Percentiles rank a stretch among this genome's conserved stretches.
These are phyloP conservation scores for Cantharis nigra DNA, from an alignment of 2,888 invertebrate species.

Conservation along the genomic window DNA sequence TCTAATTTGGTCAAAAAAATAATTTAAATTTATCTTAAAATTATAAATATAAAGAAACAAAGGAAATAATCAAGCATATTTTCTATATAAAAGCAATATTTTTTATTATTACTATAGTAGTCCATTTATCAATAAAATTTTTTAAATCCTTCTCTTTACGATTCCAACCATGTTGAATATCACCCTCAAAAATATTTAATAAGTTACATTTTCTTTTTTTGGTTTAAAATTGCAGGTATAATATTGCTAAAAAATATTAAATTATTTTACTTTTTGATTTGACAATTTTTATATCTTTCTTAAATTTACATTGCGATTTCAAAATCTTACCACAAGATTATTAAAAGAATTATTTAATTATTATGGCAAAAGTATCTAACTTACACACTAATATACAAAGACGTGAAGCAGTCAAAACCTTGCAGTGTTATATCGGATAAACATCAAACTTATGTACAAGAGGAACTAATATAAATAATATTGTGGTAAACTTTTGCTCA, in stretches of 20 bases:
- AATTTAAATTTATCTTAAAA: conserved; percentile 26
- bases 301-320: conserved; percentile 11
- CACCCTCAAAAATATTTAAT: conserved; percentile 19
- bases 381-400: neutral
- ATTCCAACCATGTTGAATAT: conserved; percentile 19
- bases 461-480: conserved; percentile 23
- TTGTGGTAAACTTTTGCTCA: conserved; percentile 21
- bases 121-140: conserved; percentile 8
- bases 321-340: conserved; percentile 21
- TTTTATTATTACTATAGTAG: conserved; percentile 22
- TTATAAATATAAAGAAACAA: conserved; percentile 16
- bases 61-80: conserved; percentile 23
- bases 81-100: conserved; percentile 25
- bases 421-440: conserved; percentile 6
- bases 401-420: neutral
- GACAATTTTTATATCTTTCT: neutral
- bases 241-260: neutral
- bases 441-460: conserved; percentile 22
- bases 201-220: conserved; percentile 13
- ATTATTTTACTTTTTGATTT: conserved; percentile 1
- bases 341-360: neutral
- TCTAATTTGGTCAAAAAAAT: conserved; percentile 31
- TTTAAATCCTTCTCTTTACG: conserved; percentile 8
- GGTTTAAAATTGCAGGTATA: conserved; percentile 17
- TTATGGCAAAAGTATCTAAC: conserved; percentile 18